These are phyloP conservation scores for Artemisiospiza belli DNA, from an alignment of 2,113 vertebrate species.

Conservation along the genomic window DNA sequence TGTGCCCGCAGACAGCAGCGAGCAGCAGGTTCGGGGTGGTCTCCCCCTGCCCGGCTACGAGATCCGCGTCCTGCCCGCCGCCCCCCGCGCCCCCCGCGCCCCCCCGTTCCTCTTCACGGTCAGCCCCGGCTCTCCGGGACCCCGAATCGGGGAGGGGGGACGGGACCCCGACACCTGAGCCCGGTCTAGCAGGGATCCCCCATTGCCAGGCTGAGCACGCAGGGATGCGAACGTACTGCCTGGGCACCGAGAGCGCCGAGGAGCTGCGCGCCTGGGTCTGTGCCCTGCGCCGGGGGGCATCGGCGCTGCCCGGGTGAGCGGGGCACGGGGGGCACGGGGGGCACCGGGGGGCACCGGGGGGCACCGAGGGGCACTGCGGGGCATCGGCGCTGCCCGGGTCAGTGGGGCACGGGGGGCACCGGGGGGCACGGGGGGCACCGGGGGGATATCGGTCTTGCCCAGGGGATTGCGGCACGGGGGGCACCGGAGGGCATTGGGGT, in stretches of 20 bases:
- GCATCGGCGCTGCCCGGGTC: too few species aligned
- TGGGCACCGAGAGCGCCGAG: background rate
- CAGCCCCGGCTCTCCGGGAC: background rate
- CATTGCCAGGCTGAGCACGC: background rate
- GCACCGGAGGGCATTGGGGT: too few species aligned
- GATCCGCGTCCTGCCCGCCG: background rate
- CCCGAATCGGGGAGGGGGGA: rapidly evolving
- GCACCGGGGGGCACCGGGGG: too few species aligned
- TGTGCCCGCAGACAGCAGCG: background rate
- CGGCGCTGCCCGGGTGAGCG: background rate
- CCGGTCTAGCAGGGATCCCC: background rate
- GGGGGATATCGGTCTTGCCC: too few species aligned
- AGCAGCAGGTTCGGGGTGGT: slow-evolving; percentile 6
- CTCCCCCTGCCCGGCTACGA: slow-evolving; percentile 10
- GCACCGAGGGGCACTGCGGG: too few species aligned
- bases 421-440: too few species aligned
- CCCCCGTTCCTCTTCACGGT: background rate
- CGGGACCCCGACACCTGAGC: background rate
- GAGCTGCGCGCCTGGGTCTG: background rate
- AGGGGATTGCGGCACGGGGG: too few species aligned
- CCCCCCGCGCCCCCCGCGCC: background rate
- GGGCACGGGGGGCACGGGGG: background rate
- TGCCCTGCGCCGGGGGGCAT: background rate
- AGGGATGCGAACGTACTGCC: background rate
- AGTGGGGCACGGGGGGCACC: too few species aligned